Conservation (phyloP, 2,113 vertebrate species). For the Xiphophorus couchianus region DNA sequence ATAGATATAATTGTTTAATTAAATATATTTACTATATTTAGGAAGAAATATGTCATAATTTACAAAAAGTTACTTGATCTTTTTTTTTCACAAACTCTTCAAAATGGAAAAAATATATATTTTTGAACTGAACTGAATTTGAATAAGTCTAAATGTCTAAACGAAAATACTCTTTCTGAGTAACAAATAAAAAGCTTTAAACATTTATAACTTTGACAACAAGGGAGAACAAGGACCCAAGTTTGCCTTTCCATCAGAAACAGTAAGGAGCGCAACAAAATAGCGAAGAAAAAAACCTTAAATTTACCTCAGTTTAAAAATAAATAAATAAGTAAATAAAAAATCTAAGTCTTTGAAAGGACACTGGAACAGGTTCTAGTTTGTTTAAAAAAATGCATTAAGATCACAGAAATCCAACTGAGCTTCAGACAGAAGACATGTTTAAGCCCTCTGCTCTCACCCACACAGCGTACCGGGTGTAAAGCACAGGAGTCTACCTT, state of each 20-base stretch:
- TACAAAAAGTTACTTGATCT: background rate
- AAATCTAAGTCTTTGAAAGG: background rate
- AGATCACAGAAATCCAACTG: constrained; percentile 55
- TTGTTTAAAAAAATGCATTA: constrained; percentile 34
- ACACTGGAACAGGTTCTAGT: constrained; percentile 13
- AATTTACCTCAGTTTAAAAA: background rate
- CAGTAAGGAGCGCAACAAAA: background rate
- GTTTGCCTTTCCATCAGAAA: background rate
- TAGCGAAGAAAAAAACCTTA: background rate
- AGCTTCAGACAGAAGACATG: constrained; percentile 56
- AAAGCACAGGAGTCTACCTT: constrained; percentile 66
- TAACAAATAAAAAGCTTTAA: background rate
- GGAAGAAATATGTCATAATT: background rate
- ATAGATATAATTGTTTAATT: too few species aligned
- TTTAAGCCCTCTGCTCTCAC: constrained; percentile 69
- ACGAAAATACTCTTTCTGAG: background rate
- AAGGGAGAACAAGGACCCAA: background rate
- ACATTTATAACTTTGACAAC: background rate
- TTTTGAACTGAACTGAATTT: too few species aligned
- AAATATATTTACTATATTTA: too few species aligned
- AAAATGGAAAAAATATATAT: too few species aligned
- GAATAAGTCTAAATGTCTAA: too few species aligned
- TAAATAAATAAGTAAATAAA: background rate
- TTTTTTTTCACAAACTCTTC: background rate
- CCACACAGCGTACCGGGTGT: constrained; percentile 63